A percentile compares a stretch with the other conserved stretches of the same genome.
Evolutionary conservation across 2,113 vertebrate species (phyloP).

Genomic region (Peromyscus polionotus): DNA sequence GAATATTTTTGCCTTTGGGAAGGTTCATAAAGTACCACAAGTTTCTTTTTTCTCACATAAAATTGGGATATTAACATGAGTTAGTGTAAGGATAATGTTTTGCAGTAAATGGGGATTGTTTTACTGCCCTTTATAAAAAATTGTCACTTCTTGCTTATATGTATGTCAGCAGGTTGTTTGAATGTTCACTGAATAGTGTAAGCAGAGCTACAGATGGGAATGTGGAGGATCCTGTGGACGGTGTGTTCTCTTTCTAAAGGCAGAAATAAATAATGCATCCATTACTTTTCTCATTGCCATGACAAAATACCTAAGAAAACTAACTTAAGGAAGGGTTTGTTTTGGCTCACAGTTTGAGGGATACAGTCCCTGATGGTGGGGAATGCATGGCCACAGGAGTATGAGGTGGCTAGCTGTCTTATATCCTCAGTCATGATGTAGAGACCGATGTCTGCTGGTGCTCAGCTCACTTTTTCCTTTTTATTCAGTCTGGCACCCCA

Average conservation of each 20-base stretch:
- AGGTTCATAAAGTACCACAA: constrained; percentile 48
- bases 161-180: background rate
- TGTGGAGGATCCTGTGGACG: background rate
- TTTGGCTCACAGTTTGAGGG: background rate
- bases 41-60: constrained; percentile 36
- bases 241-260: background rate
- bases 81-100: background rate
- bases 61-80: background rate
- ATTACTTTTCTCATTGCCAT: background rate
- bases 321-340: background rate
- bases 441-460: background rate
- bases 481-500: background rate
- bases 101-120: background rate
- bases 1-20: background rate
- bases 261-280: background rate
- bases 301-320: background rate
- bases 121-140: constrained; percentile 54
- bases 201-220: background rate
- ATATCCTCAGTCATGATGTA: background rate
- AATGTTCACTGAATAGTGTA: background rate
- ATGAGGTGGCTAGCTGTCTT: background rate
- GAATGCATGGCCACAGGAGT: no score
- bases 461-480: background rate
- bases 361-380: background rate
- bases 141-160: background rate